Conservation (phyloP, 1,140 invertebrate species). For the Atopsyche davidsoni region DNA sequence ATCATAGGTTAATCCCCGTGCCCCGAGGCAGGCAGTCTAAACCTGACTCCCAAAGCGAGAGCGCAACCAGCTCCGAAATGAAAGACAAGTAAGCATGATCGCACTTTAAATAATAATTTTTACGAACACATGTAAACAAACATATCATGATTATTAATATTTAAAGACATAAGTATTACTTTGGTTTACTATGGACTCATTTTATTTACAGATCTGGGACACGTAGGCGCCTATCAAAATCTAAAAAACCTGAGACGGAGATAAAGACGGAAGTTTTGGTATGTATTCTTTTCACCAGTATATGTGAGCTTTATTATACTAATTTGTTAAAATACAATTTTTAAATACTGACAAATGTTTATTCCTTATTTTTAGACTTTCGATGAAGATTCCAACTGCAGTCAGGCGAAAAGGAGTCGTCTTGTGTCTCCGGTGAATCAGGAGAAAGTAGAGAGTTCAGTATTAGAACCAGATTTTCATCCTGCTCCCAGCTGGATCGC, state of each 20-base stretch:
- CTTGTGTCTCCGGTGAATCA: conserved; percentile 11
- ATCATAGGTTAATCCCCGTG: no score
- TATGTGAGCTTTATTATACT: conserved; percentile 5
- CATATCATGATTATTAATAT: no score
- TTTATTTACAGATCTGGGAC: no score
- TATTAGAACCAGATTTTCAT: conserved; percentile 43
- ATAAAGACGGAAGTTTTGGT: conserved; percentile 40
- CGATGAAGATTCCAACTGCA: conserved; percentile 23
- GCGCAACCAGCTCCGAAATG: no score
- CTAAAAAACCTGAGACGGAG: conserved; percentile 8
- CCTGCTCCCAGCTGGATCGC: conserved; percentile 40
- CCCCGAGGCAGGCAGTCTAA: no score
- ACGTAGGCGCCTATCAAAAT: neutral
- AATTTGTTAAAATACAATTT: neutral
- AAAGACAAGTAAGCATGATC: no score
- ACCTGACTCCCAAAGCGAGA: no score
- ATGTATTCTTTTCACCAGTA: conserved; percentile 8
- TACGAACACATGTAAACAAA: no score
- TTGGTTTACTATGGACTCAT: no score
- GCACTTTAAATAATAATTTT: no score
- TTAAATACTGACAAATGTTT: conserved; percentile 8
- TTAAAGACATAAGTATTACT: no score
- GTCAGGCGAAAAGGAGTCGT: conserved; percentile 16
- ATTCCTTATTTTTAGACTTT: conserved; percentile 10
- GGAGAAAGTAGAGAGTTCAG: conserved; percentile 41